phyloP scores from a whole-genome alignment of 2,888 invertebrate genomes.

The Leucophora obtusa region DNA sequence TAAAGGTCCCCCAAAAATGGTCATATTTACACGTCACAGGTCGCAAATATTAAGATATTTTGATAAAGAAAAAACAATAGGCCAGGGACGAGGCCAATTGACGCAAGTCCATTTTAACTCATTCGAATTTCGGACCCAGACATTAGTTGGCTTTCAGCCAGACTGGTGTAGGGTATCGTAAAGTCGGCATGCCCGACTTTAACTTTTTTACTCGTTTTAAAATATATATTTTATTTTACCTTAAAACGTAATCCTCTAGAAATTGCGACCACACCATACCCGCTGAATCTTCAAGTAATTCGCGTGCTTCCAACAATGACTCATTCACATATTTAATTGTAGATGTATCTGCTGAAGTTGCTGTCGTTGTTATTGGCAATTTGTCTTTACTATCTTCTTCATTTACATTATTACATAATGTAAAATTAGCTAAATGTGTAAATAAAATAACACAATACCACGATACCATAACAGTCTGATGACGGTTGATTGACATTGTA shows the following conservation, averaged over 20 bases:
- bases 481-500: conserved; percentile 2
- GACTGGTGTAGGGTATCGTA: too few relatives aligned
- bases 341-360: conserved; percentile 62
- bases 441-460: conserved; percentile 62
- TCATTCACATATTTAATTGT: conserved; percentile 71
- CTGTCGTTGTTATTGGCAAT: conserved; percentile 34
- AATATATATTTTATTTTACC: conserved; percentile 68
- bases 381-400: conserved; percentile 66
- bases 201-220: too few relatives aligned
- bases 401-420: conserved; percentile 71
- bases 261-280: conserved; percentile 81
- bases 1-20: too few relatives aligned
- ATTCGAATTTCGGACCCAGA: too few relatives aligned
- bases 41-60: too few relatives aligned
- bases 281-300: conserved; percentile 50
- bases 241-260: conserved; percentile 83
- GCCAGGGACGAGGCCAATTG: too few relatives aligned
- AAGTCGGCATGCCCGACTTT: too few relatives aligned
- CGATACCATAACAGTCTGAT: conserved; percentile 60
- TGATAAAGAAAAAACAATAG: too few relatives aligned
- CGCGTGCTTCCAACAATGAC: conserved; percentile 63
- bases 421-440: conserved; percentile 66
- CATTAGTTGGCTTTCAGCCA: too few relatives aligned
- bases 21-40: too few relatives aligned
- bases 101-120: too few relatives aligned